Percentiles rank a stretch among this genome's conserved stretches.
phyloP scores from a whole-genome alignment of 2,888 invertebrate species.

The Apotomis capreana region DNA sequence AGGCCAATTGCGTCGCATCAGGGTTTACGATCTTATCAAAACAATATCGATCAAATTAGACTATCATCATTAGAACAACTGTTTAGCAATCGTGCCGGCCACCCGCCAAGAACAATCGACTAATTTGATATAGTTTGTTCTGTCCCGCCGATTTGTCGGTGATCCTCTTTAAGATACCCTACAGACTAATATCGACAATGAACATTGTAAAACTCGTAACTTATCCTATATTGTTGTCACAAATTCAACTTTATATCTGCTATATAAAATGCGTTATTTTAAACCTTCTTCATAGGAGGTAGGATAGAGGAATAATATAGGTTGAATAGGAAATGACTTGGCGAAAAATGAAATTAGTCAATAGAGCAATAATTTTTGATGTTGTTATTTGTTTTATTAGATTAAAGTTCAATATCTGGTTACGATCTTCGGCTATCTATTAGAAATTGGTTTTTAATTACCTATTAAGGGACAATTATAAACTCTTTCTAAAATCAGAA shows the following conservation, averaged over 20 bases:
- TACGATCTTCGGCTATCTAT: slow-evolving; percentile 2
- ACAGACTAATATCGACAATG: slow-evolving; percentile 6
- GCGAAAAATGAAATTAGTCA: slow-evolving; percentile 37
- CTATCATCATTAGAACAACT: slow-evolving; percentile 19
- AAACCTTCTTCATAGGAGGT: too few relatives aligned
- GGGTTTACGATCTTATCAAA: slow-evolving; percentile 33
- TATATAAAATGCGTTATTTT: neutral
- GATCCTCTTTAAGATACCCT: slow-evolving; percentile 34
- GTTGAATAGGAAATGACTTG: slow-evolving; percentile 21
- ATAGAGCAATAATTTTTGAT: slow-evolving; percentile 31
- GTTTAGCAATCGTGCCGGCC: slow-evolving; percentile 34
- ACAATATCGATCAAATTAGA: slow-evolving; percentile 38
- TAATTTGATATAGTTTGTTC: slow-evolving; percentile 19
- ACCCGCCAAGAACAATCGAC: slow-evolving; percentile 39
- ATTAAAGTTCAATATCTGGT: slow-evolving; percentile 11
- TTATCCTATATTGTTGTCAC: neutral
- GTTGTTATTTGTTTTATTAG: slow-evolving; percentile 36
- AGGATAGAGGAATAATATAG: neutral
- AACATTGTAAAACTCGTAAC: slow-evolving; percentile 17
- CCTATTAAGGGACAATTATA: neutral
- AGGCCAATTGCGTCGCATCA: neutral
- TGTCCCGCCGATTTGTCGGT: slow-evolving; percentile 23
- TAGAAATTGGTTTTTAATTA: neutral
- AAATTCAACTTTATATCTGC: neutral
- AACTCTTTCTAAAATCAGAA: neutral